Conservation (phyloP, 23 tunicate genomes). For the Halocynthia roretzi region DNA sequence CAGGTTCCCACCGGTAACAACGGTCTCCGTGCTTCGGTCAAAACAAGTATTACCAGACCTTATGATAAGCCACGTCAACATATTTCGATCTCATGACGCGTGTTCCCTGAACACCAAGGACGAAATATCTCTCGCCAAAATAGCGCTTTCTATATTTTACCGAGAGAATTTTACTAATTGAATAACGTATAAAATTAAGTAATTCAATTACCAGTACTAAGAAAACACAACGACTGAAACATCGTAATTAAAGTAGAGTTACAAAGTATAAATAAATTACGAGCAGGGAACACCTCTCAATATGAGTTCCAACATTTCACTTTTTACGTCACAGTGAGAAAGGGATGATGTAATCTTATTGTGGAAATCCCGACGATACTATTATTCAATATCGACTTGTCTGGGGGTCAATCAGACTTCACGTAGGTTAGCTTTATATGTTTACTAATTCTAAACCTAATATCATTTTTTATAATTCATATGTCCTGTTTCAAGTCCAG, state of each 20-base stretch:
- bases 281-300: not conserved
- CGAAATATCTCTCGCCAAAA: too few relatives aligned
- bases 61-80: conserved; percentile 1
- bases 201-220: too few relatives aligned
- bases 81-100: not conserved
- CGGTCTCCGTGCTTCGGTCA: not conserved
- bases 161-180: too few relatives aligned
- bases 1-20: not conserved
- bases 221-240: not conserved
- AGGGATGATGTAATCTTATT: conserved; percentile 13
- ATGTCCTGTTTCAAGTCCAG: too few relatives aligned
- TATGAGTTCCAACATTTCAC: conserved; percentile 20
- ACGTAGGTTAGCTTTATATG: too few relatives aligned
- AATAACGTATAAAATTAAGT: not conserved
- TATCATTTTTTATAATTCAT: too few relatives aligned
- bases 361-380: too few relatives aligned
- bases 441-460: too few relatives aligned
- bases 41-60: not conserved
- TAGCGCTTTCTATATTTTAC: too few relatives aligned
- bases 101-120: not conserved
- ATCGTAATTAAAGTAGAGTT: not conserved
- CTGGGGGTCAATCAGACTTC: too few relatives aligned
- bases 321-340: conserved; percentile 24
- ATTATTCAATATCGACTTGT: too few relatives aligned
- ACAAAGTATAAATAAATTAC: not conserved